Evolutionary conservation across 2,797 vertebrate genomes (phyloP), one percentile per base, ranked within the genome.

Genomic region (Clarias fuscus): DNA sequence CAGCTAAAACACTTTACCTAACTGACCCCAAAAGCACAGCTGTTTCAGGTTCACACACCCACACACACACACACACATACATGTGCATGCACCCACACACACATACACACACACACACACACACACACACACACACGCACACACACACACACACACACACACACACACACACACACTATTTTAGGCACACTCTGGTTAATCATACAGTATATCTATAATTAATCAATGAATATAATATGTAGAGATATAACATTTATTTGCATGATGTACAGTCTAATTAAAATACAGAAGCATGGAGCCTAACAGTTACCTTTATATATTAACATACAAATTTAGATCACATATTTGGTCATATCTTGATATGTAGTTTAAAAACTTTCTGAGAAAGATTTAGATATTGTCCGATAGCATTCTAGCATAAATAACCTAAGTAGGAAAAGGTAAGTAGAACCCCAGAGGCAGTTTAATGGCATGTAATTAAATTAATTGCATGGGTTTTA

Each of bases 401-500:
- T 81, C 64, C 18, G 82, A 67, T 24, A 83, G 78, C 27, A 83
- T 84, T 83, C 84, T 78, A 56, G 85, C 85, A 86, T 89, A 88
- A 91, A 84, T 85, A 86, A 88, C 65, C 85, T 78, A 83, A 71
- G 86, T 84, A 89, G 82, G 86, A 84, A 85, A 88, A 85, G 84
- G 75, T 81, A 80, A 83, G 82, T 87, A 82, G 83, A 88, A 88
- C 58, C 86, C 83, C 87, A 72, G 82, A 76, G 84, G 86, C 85
- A 84, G 81, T 88, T 90, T 85, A 89, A 90, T 90, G 89, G 27
- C 30, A 65, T 81, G 88, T 88, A 88, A 91, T 92, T 90, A 90
- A 89, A 90, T 90, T 91, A 90, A 93, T 89, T 92, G 84, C 81
- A 84, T 79, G 84, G 84, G 75, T 83, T 87, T 91, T 89, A 88